These are phyloP conservation scores for Brotogeris chrysoptera DNA, from an alignment of 2,797 vertebrate species.

Conservation along the genomic window DNA sequence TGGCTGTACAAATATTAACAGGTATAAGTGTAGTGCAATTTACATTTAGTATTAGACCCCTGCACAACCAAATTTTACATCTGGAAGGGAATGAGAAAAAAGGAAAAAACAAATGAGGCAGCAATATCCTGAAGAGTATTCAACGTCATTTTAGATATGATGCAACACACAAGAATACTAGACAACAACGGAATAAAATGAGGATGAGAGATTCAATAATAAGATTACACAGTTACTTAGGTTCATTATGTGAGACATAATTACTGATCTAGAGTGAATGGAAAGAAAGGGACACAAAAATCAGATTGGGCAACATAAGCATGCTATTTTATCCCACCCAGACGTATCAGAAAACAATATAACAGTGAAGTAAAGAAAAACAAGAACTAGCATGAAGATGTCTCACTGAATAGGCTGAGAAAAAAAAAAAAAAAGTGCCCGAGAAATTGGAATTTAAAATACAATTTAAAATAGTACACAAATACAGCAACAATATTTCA, in stretches of 20 bases:
- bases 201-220: not conserved
- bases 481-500: not conserved
- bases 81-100: not conserved
- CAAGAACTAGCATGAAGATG: not conserved
- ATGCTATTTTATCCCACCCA: not conserved
- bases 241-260: not conserved
- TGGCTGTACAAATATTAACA: not conserved
- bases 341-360: not conserved
- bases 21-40: not conserved
- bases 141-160: not conserved
- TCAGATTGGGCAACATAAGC: not conserved
- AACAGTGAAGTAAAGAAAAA: not conserved
- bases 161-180: not conserved
- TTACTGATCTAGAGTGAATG: not conserved
- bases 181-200: not conserved
- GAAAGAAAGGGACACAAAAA: not conserved
- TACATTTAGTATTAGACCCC: not conserved
- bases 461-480: not conserved
- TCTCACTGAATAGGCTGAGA: not conserved
- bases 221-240: not conserved
- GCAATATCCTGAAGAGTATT: not conserved
- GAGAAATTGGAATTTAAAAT: not conserved
- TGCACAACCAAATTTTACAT: not conserved
- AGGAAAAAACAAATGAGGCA: not conserved
- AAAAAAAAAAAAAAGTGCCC: not conserved